Evolutionary conservation across 2,888 invertebrate species (phyloP), one percentile per base, ranked within the genome.

Genomic region (Spilarctia lutea): DNA sequence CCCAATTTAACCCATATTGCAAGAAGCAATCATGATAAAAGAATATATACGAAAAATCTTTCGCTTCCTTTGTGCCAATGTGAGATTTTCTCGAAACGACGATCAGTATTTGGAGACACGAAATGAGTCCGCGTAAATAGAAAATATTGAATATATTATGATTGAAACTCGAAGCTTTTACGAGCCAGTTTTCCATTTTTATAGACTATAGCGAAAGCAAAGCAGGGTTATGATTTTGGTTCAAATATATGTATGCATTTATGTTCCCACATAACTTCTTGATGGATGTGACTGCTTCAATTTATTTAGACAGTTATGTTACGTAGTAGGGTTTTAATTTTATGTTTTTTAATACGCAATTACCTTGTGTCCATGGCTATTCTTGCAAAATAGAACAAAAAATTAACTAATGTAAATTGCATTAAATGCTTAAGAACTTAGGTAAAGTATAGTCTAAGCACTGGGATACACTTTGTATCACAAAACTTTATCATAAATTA

Each of bases 41-140:
- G 72, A 70, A 77, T 73, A 79, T 84, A 80, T 82, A 84, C 76
- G 70, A 78, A 77, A 83, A 84, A 81, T 73, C 68, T 56, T 66
- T 63, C 60, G 65, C 18, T 79, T 81, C 27, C 69, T 77, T 80
- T 82, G 78, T 76, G 72, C 72, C 73, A 76, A 78, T 76, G 73
- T 67, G 72, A 68, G 68, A 70, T 70, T 70, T 73, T 65, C 74
- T 68, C 11, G 52, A 42, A 68, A 63, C 39, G 42, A 18, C 69
- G 73, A 76, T 78, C 63, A 67, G 65, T 76, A 78, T 79, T 78
- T 42, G 56, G 65, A 56, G 73, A 68, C 45, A 42, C 30, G 18
- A 24, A 48, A 73, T n/a, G 48, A 45, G 35, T 67, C 33, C 30
- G 56, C 39, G 68, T 68, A 68, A 73, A 68, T 68, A 48, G 68